These are phyloP conservation scores for Sebastes paucispinis DNA, from an alignment of 2,797 vertebrate genomes.

Conservation along the genomic window DNA sequence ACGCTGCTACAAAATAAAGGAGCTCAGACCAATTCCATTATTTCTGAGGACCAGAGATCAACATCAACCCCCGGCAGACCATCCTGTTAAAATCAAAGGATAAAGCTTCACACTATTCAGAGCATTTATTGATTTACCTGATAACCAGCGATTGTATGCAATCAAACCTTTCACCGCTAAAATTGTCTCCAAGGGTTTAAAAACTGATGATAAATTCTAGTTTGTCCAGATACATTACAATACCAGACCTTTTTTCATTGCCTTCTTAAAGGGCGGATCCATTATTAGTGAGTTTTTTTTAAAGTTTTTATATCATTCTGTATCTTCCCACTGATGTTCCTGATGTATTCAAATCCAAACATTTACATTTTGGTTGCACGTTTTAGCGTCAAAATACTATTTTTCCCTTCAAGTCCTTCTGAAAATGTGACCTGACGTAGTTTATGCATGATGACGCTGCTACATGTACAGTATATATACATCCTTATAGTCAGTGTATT, in stretches of 20 bases:
- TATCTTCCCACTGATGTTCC: fast-evolving
- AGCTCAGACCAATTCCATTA: constrained; percentile 46
- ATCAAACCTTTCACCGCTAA: not conserved
- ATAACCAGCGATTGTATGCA: not conserved
- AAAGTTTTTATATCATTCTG: fast-evolving
- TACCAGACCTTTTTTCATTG: not conserved
- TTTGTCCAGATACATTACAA: not conserved
- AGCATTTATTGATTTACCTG: constrained; percentile 20
- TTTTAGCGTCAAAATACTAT: too few species aligned
- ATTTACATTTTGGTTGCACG: too few species aligned
- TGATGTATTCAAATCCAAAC: not conserved
- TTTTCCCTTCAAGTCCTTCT: too few species aligned
- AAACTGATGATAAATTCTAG: not conserved
- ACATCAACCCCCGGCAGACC: constrained; percentile 40
- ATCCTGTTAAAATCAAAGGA: constrained; percentile 31
- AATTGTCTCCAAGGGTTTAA: not conserved
- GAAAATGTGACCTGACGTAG: too few species aligned
- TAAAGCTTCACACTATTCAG: not conserved
- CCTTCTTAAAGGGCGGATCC: not conserved
- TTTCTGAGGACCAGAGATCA: constrained; percentile 22
- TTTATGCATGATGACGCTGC: too few species aligned
- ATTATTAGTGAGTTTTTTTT: not conserved
- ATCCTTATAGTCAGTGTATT: too few species aligned
- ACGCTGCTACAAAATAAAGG: constrained; percentile 13
- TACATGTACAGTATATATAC: too few species aligned